Evolutionary conservation across 2,113 vertebrate species (phyloP).

Genomic region (Amphiprion percula): DNA sequence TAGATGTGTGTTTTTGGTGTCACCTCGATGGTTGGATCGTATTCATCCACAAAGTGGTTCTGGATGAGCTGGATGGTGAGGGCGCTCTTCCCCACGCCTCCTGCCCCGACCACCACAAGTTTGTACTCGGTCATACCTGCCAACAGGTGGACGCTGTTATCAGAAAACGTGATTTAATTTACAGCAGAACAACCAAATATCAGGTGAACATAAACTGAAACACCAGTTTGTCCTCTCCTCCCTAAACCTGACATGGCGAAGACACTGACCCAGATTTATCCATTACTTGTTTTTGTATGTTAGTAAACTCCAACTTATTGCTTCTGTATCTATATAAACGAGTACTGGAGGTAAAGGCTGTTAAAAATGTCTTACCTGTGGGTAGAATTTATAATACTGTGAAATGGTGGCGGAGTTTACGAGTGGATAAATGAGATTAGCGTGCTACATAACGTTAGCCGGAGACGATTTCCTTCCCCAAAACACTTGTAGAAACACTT

Average conservation of each 20-base stretch:
- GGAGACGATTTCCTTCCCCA: slow-evolving; percentile 55
- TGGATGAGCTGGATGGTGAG: slow-evolving; percentile 91
- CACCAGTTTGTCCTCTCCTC: not conserved
- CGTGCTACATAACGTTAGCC: slow-evolving; percentile 77
- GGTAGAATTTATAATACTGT: not conserved
- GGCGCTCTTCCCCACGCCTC: slow-evolving; percentile 91
- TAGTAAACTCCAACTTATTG: not conserved
- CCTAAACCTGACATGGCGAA: slow-evolving; percentile 53
- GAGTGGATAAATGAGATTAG: slow-evolving; percentile 68
- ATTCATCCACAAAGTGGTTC: slow-evolving; percentile 89
- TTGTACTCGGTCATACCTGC: slow-evolving; percentile 90
- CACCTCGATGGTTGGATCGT: slow-evolving; percentile 87
- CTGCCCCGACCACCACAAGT: slow-evolving; percentile 89
- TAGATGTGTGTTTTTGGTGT: slow-evolving; percentile 6
- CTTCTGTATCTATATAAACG: not conserved
- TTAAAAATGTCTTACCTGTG: slow-evolving; percentile 57
- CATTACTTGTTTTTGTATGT: not conserved
- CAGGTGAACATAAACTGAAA: not conserved
- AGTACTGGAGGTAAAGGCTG: not conserved
- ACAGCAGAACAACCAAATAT: not conserved
- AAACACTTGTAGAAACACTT: slow-evolving; percentile 41
- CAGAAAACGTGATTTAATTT: not conserved
- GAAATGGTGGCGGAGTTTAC: slow-evolving; percentile 12
- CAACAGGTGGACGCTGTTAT: slow-evolving; percentile 8
- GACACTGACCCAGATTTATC: slow-evolving; percentile 72